These are phyloP conservation scores for Malacoraja senta DNA, from an alignment of 2,797 vertebrate species.

Conservation along the genomic window DNA sequence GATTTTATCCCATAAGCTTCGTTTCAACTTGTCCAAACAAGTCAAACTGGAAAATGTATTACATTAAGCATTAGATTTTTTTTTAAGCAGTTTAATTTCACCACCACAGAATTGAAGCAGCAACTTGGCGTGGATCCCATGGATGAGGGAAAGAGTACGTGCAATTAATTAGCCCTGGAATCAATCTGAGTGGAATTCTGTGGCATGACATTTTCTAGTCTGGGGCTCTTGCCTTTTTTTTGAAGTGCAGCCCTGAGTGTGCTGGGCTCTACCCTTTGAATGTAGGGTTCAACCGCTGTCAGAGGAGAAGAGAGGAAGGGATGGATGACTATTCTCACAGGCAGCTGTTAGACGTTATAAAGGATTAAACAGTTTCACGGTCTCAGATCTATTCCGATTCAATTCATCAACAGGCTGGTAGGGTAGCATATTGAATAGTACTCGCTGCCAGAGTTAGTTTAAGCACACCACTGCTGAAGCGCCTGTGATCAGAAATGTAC, in stretches of 20 bases:
- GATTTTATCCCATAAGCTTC: neutral
- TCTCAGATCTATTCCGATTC: neutral
- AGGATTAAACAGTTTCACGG: neutral
- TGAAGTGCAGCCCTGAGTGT: neutral
- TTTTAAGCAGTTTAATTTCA: neutral
- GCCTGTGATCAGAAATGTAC: neutral
- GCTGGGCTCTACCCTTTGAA: neutral
- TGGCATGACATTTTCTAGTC: neutral
- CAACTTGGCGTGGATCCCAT: neutral
- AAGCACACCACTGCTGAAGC: neutral
- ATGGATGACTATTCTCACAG: neutral
- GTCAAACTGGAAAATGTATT: neutral
- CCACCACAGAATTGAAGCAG: neutral
- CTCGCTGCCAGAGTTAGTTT: neutral
- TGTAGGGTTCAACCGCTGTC: neutral
- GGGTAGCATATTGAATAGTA: too few species aligned
- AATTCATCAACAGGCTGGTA: neutral
- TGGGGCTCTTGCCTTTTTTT: neutral
- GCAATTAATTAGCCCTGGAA: neutral
- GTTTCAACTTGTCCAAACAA: neutral
- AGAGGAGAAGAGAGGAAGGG: neutral
- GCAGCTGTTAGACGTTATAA: slow-evolving; percentile 27
- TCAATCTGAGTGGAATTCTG: neutral
- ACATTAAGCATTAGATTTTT: neutral
- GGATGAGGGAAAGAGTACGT: neutral